Base-by-base conservation (phyloP, 2,113 vertebrate genomes). In the Heterochromis multidens region DNA sequence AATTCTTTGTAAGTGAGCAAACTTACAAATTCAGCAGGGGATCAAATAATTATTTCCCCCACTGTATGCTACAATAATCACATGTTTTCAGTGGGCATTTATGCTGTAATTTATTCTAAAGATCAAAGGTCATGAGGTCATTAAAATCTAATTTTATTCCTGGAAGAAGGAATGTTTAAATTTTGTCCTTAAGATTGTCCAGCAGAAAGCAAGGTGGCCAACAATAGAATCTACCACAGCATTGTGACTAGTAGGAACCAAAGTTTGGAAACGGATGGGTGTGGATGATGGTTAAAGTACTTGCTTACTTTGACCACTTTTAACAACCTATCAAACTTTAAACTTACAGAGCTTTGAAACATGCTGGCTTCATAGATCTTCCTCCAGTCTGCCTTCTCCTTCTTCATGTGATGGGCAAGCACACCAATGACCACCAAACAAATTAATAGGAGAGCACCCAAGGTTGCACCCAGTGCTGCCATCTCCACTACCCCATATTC, bases 391-490 rank as follows among this genome's bases (percentile, higher is more conserved):
- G 80, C 6, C n/a, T 90, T 92, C 2, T 85, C 83, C 2, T 27
- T 93, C 46, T 27, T 85, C 19, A 95, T 33, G 14, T 31, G 63
- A 27, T 67, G 31, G 13, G 78, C 37, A 33, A 97, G 87, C 43
- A 97, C 23, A 9, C 88, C 95, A 9, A 97, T 96, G 74, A 94
- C 14, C 46, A 95, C 83, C 25, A 97, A 70, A 74, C 87, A 90
- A 33, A 97, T 19, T 14, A 95, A n/a, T n/a, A 98, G 85, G 35
- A 97, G 83, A 4, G 91, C 89, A 6, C 95, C 97, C 79, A 98
- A 90, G 0, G 88, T 91, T 0, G 92, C 97, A 1, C 97, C 97
- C 1, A 98, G 52, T 4, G 94, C 80, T 2, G 87, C 95, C 96
- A 98, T 97, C n/a, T 97, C 95, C 40, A 16, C 79, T 2, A 56